A percentile compares a stretch with the other conserved stretches of the same genome.
Evolutionary conservation across 2,113 vertebrate genomes (phyloP).

Genomic region (Mirza zaza): DNA sequence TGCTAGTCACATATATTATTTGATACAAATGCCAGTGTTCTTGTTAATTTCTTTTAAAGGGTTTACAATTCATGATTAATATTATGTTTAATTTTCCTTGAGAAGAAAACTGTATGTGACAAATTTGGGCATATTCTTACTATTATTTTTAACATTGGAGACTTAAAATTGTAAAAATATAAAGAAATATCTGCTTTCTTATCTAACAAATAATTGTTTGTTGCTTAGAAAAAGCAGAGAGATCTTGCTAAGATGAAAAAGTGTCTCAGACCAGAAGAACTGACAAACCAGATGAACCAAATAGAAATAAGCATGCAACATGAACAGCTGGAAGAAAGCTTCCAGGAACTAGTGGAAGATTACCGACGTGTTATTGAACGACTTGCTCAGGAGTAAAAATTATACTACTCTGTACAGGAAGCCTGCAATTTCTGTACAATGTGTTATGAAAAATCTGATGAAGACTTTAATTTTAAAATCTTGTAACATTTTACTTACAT

Average conservation of each 20-base stretch:
- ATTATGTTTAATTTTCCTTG: conserved; percentile 34
- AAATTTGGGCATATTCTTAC: neutral
- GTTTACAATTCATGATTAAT: conserved; percentile 2
- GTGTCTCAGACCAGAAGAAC: conserved; percentile 96
- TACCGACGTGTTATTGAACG: conserved; percentile 96
- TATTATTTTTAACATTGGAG: conserved; percentile 22
- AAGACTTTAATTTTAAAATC: conserved; percentile 81
- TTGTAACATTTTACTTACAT: conserved; percentile 87
- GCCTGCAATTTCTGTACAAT: conserved; percentile 76
- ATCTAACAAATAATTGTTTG: conserved; percentile 71
- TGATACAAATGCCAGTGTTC: conserved; percentile 15
- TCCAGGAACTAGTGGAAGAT: conserved; percentile 93
- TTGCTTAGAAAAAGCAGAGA: conserved; percentile 95
- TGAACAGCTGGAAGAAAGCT: conserved; percentile 96
- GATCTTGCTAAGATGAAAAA: conserved; percentile 98
- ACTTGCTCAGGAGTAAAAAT: conserved; percentile 91
- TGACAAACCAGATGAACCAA: conserved; percentile 96
- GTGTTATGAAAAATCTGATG: conserved; percentile 82
- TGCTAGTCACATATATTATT: neutral
- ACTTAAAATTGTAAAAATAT: conserved; percentile 1
- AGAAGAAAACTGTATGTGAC: neutral
- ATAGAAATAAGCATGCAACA: conserved; percentile 97
- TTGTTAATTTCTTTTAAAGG: conserved; percentile 20
- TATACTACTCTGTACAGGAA: conserved; percentile 67
- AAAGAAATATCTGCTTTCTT: conserved; percentile 37